These are phyloP conservation scores for Pectinophora gossypiella DNA, from an alignment of 1,140 invertebrate species.

Conservation along the genomic window DNA sequence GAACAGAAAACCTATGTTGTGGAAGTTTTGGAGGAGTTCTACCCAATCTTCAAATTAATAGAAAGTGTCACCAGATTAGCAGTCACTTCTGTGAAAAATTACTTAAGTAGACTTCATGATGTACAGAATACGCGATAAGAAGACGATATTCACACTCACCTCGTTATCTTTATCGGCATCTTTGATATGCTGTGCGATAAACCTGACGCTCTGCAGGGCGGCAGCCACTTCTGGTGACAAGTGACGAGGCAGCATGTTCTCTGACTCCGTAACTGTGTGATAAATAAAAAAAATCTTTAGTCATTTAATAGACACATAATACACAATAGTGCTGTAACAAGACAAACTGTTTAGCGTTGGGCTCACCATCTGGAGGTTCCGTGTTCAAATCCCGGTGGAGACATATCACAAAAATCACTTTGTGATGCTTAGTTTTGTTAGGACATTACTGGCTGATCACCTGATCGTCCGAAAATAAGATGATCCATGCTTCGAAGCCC, in stretches of 20 bases:
- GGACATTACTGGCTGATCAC: too few relatives aligned
- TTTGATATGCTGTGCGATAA: conserved; percentile 98
- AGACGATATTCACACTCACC: conserved; percentile 78
- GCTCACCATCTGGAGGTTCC: too few relatives aligned
- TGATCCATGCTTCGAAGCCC: too few relatives aligned
- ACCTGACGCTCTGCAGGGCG: conserved; percentile 94
- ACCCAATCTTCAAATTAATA: neutral
- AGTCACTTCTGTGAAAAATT: neutral
- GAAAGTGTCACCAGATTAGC: neutral
- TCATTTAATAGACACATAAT: too few relatives aligned
- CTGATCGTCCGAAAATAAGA: too few relatives aligned
- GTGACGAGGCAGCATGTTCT: conserved; percentile 86
- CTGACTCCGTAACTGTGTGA: conserved; percentile 81
- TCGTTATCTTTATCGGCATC: conserved; percentile 96
- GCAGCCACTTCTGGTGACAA: conserved; percentile 91
- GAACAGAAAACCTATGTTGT: neutral
- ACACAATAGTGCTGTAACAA: too few relatives aligned
- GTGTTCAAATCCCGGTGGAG: too few relatives aligned
- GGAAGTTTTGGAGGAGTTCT: neutral
- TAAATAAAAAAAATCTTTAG: too few relatives aligned
- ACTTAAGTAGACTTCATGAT: neutral
- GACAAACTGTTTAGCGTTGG: too few relatives aligned
- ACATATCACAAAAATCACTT: too few relatives aligned
- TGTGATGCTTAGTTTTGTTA: too few relatives aligned
- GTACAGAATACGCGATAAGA: too few relatives aligned